Evolutionary conservation across 37 sponge, comb jelly and placozoan genomes (phyloP).

Genomic region (Tethya wilhelma): DNA sequence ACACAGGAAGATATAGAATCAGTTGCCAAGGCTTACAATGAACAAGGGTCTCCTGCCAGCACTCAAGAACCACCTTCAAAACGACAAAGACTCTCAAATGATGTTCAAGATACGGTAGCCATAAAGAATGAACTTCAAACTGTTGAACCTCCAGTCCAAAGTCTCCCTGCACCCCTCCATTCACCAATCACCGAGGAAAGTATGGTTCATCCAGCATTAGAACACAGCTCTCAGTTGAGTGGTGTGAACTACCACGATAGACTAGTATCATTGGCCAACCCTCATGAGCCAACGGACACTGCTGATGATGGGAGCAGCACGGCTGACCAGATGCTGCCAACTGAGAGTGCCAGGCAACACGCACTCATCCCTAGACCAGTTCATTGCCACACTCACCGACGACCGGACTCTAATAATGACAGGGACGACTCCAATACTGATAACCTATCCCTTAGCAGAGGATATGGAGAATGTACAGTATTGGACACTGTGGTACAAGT

Average conservation of each 20-base stretch:
- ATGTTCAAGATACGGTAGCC: neutral
- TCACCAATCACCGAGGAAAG: too few species aligned
- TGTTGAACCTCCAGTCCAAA: too few species aligned
- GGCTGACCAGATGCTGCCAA: conserved; percentile 23
- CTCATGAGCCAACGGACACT: neutral
- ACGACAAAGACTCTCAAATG: neutral
- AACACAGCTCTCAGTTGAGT: neutral
- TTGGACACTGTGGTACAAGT: too few species aligned
- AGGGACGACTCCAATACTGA: neutral
- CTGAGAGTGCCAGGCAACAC: conserved; percentile 23
- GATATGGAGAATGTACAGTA: too few species aligned
- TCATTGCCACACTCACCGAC: neutral
- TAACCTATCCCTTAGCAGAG: too few species aligned
- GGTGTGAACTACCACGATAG: neutral
- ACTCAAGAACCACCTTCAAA: neutral
- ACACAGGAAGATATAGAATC: too few species aligned
- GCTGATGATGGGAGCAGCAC: conserved; percentile 50
- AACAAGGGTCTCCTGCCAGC: neutral
- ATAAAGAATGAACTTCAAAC: too few species aligned
- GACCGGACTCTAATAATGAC: neutral
- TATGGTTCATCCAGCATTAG: neutral
- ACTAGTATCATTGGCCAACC: neutral
- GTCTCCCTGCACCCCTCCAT: too few species aligned
- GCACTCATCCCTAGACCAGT: conserved; percentile 3
- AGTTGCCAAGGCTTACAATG: neutral